Conservation (phyloP, 2,797 vertebrate species). For the Melanogrammus aeglefinus region DNA sequence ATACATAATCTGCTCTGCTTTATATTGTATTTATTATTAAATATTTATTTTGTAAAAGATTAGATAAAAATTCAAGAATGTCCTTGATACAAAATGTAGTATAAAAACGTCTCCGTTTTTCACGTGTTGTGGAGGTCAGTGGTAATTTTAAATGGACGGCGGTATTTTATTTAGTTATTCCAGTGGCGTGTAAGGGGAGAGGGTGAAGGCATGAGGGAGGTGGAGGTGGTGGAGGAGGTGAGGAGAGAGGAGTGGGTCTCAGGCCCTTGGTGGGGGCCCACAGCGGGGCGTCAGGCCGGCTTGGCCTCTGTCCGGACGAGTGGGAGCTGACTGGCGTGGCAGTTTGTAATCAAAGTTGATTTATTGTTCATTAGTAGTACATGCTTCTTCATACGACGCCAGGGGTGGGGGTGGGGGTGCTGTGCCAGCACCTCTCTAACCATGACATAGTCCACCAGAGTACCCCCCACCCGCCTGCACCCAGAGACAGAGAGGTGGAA, state of each 20-base stretch:
- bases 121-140: too few species aligned
- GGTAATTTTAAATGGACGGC: too few species aligned
- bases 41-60: too few species aligned
- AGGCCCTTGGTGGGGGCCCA: conserved; percentile 41
- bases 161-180: too few species aligned
- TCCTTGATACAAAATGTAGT: too few species aligned
- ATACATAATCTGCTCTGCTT: too few species aligned
- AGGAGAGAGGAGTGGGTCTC: conserved; percentile 47
- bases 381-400: conserved; percentile 91
- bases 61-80: too few species aligned
- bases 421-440: conserved; percentile 93
- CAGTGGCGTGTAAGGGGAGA: too few species aligned
- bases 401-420: conserved; percentile 93
- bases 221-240: conserved; percentile 32
- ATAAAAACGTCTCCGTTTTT: too few species aligned
- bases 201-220: conserved; percentile 13
- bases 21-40: too few species aligned
- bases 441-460: conserved; percentile 83
- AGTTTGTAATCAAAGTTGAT: conserved; percentile 99
- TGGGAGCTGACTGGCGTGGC: conserved; percentile 91
- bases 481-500: conserved; percentile 50
- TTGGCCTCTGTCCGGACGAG: conserved; percentile 73
- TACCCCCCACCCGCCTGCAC: conserved; percentile 66
- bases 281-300: conserved; percentile 68
- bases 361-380: conserved; percentile 99